These are phyloP conservation scores for Montipora foliosa DNA, from an alignment of 64 coral and sea anemone species.

Conservation along the genomic window DNA sequence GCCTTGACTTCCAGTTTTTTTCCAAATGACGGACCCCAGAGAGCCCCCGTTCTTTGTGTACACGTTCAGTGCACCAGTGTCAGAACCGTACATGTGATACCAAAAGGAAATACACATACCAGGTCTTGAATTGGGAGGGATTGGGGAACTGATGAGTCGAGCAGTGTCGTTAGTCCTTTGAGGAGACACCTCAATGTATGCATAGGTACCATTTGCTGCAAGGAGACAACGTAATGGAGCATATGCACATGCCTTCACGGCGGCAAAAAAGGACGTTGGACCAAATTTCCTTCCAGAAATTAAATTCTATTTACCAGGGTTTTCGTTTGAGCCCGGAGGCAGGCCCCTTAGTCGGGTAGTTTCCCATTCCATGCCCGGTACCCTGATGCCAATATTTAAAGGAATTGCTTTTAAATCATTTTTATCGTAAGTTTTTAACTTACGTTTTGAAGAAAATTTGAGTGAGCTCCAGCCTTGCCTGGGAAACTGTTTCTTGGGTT, in stretches of 20 bases:
- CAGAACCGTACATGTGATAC: constrained; percentile 91
- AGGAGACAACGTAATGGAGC: not conserved
- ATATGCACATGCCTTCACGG: not conserved
- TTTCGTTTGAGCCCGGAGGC: too few relatives aligned
- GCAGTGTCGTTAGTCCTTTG: constrained; percentile 79
- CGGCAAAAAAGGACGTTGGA: too few relatives aligned
- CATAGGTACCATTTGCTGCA: constrained; percentile 83
- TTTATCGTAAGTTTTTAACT: too few relatives aligned
- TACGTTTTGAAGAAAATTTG: too few relatives aligned
- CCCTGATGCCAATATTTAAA: too few relatives aligned
- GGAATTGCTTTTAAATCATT: too few relatives aligned
- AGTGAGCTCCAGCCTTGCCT: too few relatives aligned
- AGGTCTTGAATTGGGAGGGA: constrained; percentile 74
- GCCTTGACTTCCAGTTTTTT: constrained; percentile 71
- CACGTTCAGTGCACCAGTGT: constrained; percentile 75
- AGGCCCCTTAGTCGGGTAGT: too few relatives aligned
- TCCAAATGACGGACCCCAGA: constrained; percentile 55
- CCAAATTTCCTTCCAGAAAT: too few relatives aligned
- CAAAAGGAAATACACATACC: constrained; percentile 85
- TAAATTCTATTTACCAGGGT: too few relatives aligned
- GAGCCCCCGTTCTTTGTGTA: constrained; percentile 45
- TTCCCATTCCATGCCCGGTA: too few relatives aligned
- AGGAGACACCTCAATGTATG: constrained; percentile 82
- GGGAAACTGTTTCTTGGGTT: too few relatives aligned
- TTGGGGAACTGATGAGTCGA: constrained; percentile 64